Evolutionary conservation across 2,113 vertebrate species (phyloP), one percentile per base, ranked within the genome.

Genomic region (Notothenia rossii): DNA sequence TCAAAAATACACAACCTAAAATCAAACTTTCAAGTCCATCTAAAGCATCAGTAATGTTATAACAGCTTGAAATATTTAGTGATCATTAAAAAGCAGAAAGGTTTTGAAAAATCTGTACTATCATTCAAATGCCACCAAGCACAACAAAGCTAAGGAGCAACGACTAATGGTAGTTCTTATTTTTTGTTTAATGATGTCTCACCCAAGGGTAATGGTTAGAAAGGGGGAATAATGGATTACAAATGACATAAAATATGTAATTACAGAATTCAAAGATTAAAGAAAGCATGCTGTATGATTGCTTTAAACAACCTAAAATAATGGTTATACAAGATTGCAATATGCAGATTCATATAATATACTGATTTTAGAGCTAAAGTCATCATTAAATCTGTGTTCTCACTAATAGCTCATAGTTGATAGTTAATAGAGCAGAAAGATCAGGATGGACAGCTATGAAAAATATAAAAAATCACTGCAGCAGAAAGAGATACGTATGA

Each of bases 41-140:
- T 82, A 75, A 86, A 86, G 67, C 84, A 81, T 74, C 48, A 56
- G 83, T 63, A 50, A 36, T 68, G 72, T 79, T 72, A 62, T 67
- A 64, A 83, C 29, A 56, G 51, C 62, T 73, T 80, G 77, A 85
- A 71, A 62, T 70, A 29, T 85, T 91, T 72, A 81, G 79, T 66
- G 75, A 82, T 77, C 13, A 58, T 74, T 68, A 56, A 51, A 74
- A 89, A 48, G 36, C 36, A 49, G 7, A 12, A 20, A 46, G 60
- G 40, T 43, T 72, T 18, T 71, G 17, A 80, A 61, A 7, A 66
- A 68, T 49, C 64, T 55, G 43, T 6, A 3, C 58, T n/a, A 40
- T 48, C 14, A 18, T 65, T 81, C 43, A 70, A 59, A 75, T 72
- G 62, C 20, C 18, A 50, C 36, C 51, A 69, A 63, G 33, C 10